Conservation (phyloP, 2,797 vertebrate genomes). For the Sebastes iracundus region DNA sequence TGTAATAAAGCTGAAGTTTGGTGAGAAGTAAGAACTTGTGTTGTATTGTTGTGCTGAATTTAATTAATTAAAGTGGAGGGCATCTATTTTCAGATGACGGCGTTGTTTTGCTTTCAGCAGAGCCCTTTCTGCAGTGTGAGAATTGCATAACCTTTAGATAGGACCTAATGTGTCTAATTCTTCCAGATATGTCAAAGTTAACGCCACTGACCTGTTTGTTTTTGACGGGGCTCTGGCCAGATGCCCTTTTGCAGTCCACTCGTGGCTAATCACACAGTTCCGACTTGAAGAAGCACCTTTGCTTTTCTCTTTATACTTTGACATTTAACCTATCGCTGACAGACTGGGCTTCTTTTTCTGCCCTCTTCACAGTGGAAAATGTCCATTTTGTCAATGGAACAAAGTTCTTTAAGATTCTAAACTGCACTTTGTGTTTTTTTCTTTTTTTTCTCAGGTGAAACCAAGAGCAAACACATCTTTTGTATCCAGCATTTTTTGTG, state of each 20-base stretch:
- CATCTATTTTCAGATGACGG: constrained; percentile 1
- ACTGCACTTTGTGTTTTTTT: neutral
- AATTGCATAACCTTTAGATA: constrained; percentile 53
- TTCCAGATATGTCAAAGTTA: constrained; percentile 31
- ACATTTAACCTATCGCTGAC: constrained; percentile 49
- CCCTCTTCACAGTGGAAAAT: neutral
- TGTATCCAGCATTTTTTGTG: neutral
- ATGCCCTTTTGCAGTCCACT: constrained; percentile 59
- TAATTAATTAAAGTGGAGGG: constrained; percentile 9
- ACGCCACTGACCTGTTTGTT: constrained; percentile 38
- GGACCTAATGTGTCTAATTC: constrained; percentile 15
- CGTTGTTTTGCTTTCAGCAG: constrained; percentile 1
- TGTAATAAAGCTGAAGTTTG: constrained; percentile 36
- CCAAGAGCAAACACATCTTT: neutral
- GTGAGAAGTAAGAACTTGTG: neutral
- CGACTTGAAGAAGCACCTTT: neutral
- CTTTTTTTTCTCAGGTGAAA: neutral
- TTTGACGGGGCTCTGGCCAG: constrained; percentile 36
- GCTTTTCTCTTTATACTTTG: constrained; percentile 25
- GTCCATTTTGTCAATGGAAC: neutral
- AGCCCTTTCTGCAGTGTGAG: neutral
- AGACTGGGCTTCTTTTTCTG: neutral
- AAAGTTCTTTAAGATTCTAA: constrained; percentile 13
- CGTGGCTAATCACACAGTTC: constrained; percentile 17
- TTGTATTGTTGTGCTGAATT: constrained; percentile 15